phyloP scores from a whole-genome alignment of 2,888 invertebrate genomes.

The Eupithecia vulgata region DNA sequence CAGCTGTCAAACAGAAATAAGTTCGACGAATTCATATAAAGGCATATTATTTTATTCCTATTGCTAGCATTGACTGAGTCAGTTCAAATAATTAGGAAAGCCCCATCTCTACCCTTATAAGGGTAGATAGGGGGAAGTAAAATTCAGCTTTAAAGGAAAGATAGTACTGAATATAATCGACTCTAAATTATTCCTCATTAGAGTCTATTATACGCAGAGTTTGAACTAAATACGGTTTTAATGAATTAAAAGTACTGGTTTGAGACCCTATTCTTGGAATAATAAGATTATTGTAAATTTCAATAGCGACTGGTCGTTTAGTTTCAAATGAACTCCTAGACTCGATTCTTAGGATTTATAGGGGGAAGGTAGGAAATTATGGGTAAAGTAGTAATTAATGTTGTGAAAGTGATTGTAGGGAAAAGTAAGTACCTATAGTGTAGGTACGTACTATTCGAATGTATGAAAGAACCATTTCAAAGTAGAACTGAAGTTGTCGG shows the following conservation, averaged over 20 bases:
- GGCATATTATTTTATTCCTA: not conserved
- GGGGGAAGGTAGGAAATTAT: not conserved
- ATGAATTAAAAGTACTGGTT: not conserved
- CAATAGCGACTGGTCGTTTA: not conserved
- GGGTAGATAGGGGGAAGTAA: not conserved
- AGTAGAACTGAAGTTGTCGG: no score
- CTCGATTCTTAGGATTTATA: not conserved
- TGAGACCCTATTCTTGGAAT: not conserved
- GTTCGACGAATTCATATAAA: not conserved
- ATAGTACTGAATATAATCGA: not conserved
- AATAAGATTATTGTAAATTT: not conserved
- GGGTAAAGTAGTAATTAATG: not conserved
- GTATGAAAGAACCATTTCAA: not conserved
- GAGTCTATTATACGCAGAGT: conserved; percentile 3
- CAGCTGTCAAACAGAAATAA: not conserved
- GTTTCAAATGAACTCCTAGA: not conserved
- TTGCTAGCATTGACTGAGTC: not conserved
- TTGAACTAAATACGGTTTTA: not conserved
- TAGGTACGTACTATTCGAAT: not conserved
- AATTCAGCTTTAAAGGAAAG: not conserved
- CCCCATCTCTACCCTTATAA: not conserved
- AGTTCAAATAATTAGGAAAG: not conserved
- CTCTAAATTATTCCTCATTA: not conserved
- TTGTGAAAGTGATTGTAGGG: not conserved
- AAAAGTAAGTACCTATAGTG: not conserved